phyloP scores from a whole-genome alignment of 2,888 invertebrate genomes.

The Laothoe populi region DNA sequence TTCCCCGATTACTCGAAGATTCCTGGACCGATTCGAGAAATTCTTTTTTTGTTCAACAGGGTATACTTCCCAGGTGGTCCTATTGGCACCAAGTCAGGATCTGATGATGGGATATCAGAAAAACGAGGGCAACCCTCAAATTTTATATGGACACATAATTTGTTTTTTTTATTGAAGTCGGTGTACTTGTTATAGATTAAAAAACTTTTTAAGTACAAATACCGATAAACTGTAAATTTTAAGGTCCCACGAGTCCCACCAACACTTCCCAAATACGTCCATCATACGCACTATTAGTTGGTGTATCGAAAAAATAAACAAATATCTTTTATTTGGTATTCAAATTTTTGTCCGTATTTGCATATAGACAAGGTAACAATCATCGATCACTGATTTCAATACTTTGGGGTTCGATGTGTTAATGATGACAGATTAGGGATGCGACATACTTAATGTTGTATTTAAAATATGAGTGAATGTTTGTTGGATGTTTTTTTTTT shows the following conservation, averaged over 20 bases:
- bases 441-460: constrained; percentile 39
- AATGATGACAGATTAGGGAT: constrained; percentile 47
- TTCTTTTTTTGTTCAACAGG: too few species aligned
- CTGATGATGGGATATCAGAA: too few species aligned
- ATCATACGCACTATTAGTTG: constrained; percentile 65
- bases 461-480: neutral
- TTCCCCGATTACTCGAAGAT: too few species aligned
- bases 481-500: neutral
- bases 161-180: too few species aligned
- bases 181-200: too few species aligned
- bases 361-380: constrained; percentile 77
- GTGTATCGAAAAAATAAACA: constrained; percentile 73
- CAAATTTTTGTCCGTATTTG: constrained; percentile 75
- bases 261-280: constrained; percentile 19
- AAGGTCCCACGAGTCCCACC: neutral
- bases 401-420: constrained; percentile 53
- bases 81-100: too few species aligned
- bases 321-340: constrained; percentile 73
- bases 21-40: too few species aligned
- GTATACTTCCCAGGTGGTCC: too few species aligned
- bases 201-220: too few species aligned
- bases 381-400: constrained; percentile 73
- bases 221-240: too few species aligned
- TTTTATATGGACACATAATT: too few species aligned
- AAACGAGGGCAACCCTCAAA: too few species aligned